A percentile compares a stretch with the other conserved stretches of the same genome.
Evolutionary conservation across 2,113 vertebrate species (phyloP).

Genomic region (Semnornis frantzii): DNA sequence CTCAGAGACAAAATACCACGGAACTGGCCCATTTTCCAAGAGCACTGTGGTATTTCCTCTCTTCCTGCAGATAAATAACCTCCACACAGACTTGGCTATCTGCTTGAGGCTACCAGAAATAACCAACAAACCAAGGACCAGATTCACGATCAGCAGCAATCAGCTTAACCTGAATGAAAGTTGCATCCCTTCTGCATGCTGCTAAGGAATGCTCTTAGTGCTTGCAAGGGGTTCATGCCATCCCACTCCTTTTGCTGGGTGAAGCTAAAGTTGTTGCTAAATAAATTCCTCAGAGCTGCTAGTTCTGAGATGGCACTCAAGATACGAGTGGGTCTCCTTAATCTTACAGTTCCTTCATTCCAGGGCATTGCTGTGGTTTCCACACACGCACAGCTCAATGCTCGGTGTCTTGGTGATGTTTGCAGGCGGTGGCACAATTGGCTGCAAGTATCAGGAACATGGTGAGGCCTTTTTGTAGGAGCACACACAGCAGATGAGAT

Average conservation of each 20-base stretch:
- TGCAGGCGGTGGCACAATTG: neutral
- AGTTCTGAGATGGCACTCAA: neutral
- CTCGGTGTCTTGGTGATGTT: neutral
- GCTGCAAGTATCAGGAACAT: neutral
- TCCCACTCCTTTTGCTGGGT: neutral
- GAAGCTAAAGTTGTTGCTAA: neutral
- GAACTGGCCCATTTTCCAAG: constrained; percentile 59
- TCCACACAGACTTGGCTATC: neutral
- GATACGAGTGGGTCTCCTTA: neutral
- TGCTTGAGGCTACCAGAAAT: constrained; percentile 2
- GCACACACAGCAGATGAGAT: constrained; percentile 42
- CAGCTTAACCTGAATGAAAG: neutral
- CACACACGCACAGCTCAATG: fast-evolving
- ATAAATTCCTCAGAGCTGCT: neutral
- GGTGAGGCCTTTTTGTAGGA: neutral
- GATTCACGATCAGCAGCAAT: neutral
- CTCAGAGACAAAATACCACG: constrained; percentile 22
- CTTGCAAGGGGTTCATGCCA: neutral
- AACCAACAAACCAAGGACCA: neutral
- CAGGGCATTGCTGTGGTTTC: neutral
- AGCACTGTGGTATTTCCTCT: constrained; percentile 52
- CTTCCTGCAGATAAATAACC: constrained; percentile 26
- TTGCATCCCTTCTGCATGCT: neutral
- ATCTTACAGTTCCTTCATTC: neutral
- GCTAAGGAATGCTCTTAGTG: neutral